Percentiles rank a stretch among this genome's conserved stretches.
phyloP scores from a whole-genome alignment of 2,888 invertebrate genomes.

The Meghimatium bilineatum region DNA sequence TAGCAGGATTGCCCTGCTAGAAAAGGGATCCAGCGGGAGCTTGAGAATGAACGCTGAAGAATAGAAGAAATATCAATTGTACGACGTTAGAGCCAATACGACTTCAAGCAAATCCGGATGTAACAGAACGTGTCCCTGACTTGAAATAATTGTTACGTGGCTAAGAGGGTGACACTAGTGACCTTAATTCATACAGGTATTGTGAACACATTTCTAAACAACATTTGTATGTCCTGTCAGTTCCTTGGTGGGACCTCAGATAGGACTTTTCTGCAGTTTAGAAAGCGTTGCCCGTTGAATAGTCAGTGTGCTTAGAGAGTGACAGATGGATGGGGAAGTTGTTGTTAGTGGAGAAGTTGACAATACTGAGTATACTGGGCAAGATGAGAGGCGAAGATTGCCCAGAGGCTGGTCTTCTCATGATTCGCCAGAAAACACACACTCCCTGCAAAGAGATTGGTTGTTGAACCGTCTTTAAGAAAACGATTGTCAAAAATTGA shows the following conservation, averaged over 20 bases:
- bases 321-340: conserved; percentile 12
- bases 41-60: no score
- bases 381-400: no score
- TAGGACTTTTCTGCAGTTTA: not conserved
- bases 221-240: not conserved
- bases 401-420: no score
- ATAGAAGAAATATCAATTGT: not conserved
- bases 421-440: no score
- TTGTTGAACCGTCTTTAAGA: no score
- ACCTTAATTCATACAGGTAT: not conserved
- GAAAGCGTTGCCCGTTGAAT: not conserved
- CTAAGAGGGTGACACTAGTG: not conserved
- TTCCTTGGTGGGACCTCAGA: not conserved
- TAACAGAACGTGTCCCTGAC: not conserved
- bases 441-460: no score
- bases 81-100: not conserved
- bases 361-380: not conserved
- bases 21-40: no score
- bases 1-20: no score
- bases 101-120: not conserved
- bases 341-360: not conserved
- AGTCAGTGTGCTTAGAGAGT: not conserved
- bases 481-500: no score
- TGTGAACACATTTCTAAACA: not conserved
- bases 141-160: no score